These are phyloP conservation scores for Stichodactyla helianthus DNA, from an alignment of 64 coral and sea anemone species.

Conservation along the genomic window DNA sequence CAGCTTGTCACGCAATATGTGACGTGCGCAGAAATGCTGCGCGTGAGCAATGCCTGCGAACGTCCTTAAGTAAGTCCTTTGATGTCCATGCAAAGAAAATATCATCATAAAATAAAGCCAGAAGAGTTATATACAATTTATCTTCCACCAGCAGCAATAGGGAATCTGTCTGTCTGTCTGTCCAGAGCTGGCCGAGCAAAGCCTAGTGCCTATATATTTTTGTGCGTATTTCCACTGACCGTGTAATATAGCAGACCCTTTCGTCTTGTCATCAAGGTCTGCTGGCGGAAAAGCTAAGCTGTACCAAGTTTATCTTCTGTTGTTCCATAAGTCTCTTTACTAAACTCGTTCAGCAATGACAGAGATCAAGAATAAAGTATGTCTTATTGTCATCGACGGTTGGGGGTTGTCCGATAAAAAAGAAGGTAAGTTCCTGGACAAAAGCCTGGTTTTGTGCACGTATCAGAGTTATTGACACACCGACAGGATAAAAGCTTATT, in stretches of 20 bases:
- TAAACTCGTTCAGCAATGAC: slow-evolving; percentile 39
- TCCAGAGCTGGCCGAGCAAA: background rate
- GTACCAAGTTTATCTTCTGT: background rate
- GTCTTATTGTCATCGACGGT: slow-evolving; percentile 94
- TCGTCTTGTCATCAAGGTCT: background rate
- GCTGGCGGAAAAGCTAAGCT: background rate
- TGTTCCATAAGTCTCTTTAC: background rate
- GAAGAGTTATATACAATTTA: too few relatives aligned
- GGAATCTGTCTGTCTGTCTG: background rate
- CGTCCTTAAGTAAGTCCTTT: too few relatives aligned
- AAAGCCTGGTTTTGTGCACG: slow-evolving; percentile 11
- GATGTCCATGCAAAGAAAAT: too few relatives aligned
- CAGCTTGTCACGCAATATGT: too few relatives aligned
- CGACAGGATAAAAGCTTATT: background rate
- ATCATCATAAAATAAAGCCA: too few relatives aligned
- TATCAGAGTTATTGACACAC: background rate
- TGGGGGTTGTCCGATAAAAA: slow-evolving; percentile 85
- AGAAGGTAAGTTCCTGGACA: slow-evolving; percentile 52
- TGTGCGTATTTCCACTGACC: background rate
- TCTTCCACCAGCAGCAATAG: too few relatives aligned
- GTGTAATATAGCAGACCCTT: background rate
- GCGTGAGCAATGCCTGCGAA: too few relatives aligned
- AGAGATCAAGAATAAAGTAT: slow-evolving; percentile 78
- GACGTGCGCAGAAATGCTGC: too few relatives aligned
- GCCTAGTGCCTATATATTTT: background rate